Evolutionary conservation across 1,140 invertebrate species (phyloP).

Genomic region (Scylla paramamosain): DNA sequence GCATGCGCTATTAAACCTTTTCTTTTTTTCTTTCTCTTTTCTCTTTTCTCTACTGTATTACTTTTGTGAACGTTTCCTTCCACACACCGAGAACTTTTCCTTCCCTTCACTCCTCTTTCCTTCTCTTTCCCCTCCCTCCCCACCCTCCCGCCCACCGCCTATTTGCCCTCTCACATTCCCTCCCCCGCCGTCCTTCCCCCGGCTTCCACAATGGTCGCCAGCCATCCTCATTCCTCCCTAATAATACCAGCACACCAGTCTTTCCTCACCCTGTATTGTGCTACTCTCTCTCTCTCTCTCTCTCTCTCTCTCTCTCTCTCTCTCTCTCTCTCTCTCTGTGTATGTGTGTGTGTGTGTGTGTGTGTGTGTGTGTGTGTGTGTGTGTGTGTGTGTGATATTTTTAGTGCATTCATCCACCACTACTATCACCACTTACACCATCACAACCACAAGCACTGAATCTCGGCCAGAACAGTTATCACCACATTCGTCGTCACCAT

Average conservation of each 20-base stretch:
- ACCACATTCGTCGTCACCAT: neutral
- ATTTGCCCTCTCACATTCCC: neutral
- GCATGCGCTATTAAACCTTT: neutral
- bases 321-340: conserved; percentile 22
- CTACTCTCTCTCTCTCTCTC: conserved; percentile 32
- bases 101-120: neutral
- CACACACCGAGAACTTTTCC: neutral
- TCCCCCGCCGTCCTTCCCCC: neutral
- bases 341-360: neutral
- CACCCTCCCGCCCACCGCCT: neutral
- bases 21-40: neutral
- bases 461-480: no score
- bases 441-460: no score
- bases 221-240: neutral
- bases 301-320: conserved; percentile 54
- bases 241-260: neutral
- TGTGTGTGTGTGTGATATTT: no score
- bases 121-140: neutral
- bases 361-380: no score
- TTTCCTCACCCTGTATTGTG: neutral
- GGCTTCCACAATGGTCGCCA: neutral
- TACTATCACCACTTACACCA: no score
- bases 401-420: no score
- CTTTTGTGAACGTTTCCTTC: neutral
- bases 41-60: neutral